Evolutionary conservation across 1,140 invertebrate genomes (phyloP), one percentile per base, ranked within the genome.

Genomic region (Pseudomyrmex concolor): DNA sequence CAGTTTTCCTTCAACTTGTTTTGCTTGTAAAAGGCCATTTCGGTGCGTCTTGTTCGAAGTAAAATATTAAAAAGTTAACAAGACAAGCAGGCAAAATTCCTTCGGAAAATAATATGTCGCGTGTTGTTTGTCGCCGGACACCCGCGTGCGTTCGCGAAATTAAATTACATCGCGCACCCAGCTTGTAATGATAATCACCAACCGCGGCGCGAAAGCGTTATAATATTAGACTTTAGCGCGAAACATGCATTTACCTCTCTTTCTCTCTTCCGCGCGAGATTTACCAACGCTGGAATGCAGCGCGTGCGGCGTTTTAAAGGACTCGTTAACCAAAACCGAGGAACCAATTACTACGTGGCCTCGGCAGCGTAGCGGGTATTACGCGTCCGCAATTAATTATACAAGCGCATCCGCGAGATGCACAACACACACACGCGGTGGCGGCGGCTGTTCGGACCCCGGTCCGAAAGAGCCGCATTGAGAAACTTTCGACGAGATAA

Each of bases 311-410:
- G 76, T 70, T 88, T 34, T 87, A 87, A 87, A 87, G 64, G 85
- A 84, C 86, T 87, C 86, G 86, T 87, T 87, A 87, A 86, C 85
- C 72, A 84, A 87, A 87, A 87, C 82, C 82, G 74, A 84, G 85
- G 73, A 87, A 87, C 86, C 86, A 87, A 87, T 87, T 87, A 87
- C 85, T 87, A 84, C 59, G 85, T 73, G 73, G 68, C 70, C 74
- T 85, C 55, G 34, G 82, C 86, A 80, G 85, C 51, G 81, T 84
- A 80, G 51, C 72, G 55, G 81, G 68, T 51, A 86, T 87, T 86
- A 86, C 82, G 85, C 86, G 73, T 84, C 82, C 82, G 57, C 85
- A 87, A 86, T 87, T 87, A 87, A 87, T 87, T 87, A 87, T 84
- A 86, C 73, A 50, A 59, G 71, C 8, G 59, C 67, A 54, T 45